Evolutionary conservation across 2,113 vertebrate species (phyloP).

Genomic region (Gobius niger): DNA sequence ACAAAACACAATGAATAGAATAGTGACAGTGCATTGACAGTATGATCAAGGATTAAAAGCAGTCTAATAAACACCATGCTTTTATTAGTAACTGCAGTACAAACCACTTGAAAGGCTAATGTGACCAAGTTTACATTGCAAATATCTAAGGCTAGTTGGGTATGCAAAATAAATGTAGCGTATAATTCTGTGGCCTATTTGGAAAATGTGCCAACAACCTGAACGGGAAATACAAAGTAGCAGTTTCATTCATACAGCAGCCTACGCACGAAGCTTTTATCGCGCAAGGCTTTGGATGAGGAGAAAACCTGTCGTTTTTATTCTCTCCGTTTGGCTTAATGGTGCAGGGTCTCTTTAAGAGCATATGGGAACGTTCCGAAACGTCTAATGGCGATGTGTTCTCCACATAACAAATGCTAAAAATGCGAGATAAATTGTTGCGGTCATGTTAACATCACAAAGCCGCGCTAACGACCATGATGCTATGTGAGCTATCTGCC

Average conservation of each 20-base stretch:
- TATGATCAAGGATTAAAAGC: neutral
- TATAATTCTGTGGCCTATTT: neutral
- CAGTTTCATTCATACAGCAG: too few species aligned
- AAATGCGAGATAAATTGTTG: neutral
- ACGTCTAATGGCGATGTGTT: conserved; percentile 9
- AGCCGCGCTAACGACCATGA: conserved; percentile 32
- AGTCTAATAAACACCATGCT: neutral
- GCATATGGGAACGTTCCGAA: conserved; percentile 15
- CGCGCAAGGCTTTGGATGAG: neutral
- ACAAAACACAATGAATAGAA: neutral
- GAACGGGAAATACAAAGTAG: neutral
- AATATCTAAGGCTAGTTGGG: neutral
- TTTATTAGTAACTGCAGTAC: too few species aligned
- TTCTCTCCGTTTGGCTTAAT: neutral
- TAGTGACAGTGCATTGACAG: neutral
- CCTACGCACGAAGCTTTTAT: neutral
- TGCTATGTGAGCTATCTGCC: conserved; percentile 32
- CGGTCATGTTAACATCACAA: conserved; percentile 35
- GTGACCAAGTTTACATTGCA: neutral
- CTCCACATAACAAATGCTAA: neutral
- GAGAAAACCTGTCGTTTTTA: neutral
- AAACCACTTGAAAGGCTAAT: neutral
- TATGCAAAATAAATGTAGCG: neutral
- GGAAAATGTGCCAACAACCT: neutral
- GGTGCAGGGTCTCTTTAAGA: conserved; percentile 39